phyloP scores from a whole-genome alignment of 2,113 vertebrate genomes.

The Carassius gibelio region DNA sequence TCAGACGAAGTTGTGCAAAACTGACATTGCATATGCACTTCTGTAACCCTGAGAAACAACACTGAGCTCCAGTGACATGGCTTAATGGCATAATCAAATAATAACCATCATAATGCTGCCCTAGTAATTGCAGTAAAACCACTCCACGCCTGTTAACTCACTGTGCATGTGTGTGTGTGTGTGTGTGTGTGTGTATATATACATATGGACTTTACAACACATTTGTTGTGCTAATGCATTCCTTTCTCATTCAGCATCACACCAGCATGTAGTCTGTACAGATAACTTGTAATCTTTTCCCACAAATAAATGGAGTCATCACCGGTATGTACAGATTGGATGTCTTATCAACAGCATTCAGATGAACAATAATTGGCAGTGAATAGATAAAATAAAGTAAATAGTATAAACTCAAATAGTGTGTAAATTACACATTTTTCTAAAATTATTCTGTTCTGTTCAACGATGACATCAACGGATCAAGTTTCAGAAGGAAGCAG shows the following conservation, averaged over 20 bases:
- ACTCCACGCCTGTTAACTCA: slow-evolving; percentile 12
- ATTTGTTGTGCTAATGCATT: not conserved
- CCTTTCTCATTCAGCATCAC: not conserved
- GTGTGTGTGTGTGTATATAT: not conserved
- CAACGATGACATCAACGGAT: not conserved
- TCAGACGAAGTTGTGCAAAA: not conserved
- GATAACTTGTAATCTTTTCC: not conserved
- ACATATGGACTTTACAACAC: not conserved
- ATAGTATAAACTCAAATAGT: not conserved
- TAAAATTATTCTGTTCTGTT: not conserved
- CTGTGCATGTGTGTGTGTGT: not conserved
- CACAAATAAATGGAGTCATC: not conserved
- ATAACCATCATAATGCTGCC: slow-evolving; percentile 40
- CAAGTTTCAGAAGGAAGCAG: not conserved
- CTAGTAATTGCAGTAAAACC: slow-evolving; percentile 36
- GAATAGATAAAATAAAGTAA: not conserved
- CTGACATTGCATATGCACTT: not conserved
- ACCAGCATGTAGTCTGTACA: not conserved
- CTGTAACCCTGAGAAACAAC: not conserved
- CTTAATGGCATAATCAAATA: slow-evolving; percentile 47
- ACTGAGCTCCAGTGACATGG: slow-evolving; percentile 2
- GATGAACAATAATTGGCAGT: not conserved
- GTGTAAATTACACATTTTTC: not conserved
- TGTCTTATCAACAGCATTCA: not conserved
- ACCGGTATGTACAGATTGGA: not conserved